phyloP scores from a whole-genome alignment of 1,140 invertebrate genomes.

The Drosophila asahinai region DNA sequence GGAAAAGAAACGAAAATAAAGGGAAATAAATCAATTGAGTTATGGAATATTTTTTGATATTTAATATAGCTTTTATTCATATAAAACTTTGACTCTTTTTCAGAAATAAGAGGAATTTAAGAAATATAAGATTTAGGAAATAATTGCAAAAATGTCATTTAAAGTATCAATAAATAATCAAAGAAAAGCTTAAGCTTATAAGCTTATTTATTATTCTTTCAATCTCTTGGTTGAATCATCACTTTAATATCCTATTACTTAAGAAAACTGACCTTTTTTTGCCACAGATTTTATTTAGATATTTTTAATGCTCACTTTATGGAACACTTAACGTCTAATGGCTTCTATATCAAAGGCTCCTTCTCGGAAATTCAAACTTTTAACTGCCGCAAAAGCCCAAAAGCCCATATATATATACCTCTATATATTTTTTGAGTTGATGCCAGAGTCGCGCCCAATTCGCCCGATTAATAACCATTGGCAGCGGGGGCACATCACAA shows the following conservation, averaged over 20 bases:
- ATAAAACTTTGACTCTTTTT: too few species aligned
- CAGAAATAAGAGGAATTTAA: too few species aligned
- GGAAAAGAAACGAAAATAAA: not conserved
- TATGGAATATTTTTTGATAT: too few species aligned
- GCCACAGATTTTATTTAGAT: not conserved
- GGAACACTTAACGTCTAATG: conserved; percentile 9
- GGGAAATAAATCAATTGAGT: not conserved
- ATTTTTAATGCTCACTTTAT: conserved; percentile 5
- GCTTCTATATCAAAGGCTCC: not conserved
- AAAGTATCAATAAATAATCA: too few species aligned
- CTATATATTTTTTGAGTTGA: not conserved
- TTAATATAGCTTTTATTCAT: too few species aligned
- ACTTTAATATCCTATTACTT: too few species aligned
- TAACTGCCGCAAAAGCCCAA: not conserved
- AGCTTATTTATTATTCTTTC: not conserved
- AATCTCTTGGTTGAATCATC: not conserved
- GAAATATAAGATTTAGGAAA: too few species aligned
- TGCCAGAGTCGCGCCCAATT: conserved; percentile 46
- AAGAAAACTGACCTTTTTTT: not conserved
- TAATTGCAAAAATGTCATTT: too few species aligned
- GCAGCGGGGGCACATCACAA: conserved; percentile 60
- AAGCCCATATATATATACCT: not conserved
- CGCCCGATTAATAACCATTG: conserved; percentile 38
- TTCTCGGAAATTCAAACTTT: conserved; percentile 19
- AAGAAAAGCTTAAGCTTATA: too few species aligned